Conservation (phyloP, 2,888 invertebrate species). For the Clistopyga incitator region DNA sequence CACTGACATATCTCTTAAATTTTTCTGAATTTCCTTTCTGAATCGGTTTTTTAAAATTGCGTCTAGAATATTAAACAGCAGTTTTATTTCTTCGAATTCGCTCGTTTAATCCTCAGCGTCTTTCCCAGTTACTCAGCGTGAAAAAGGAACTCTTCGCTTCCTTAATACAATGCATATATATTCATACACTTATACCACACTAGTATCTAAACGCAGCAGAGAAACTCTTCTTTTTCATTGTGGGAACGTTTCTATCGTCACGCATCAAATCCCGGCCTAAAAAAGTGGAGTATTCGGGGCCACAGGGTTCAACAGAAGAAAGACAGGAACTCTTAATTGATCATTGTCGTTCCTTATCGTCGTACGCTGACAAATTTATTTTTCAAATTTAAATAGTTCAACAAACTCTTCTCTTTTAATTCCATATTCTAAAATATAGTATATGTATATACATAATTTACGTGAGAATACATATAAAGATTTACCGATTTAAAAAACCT, state of each 20-base stretch:
- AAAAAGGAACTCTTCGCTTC: constrained; percentile 19
- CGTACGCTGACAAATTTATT: constrained; percentile 43
- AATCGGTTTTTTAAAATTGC: background rate
- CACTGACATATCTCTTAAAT: too few species aligned
- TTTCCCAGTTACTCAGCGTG: constrained; percentile 57
- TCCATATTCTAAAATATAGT: background rate
- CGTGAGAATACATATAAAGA: constrained; percentile 9
- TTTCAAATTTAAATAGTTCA: constrained; percentile 40
- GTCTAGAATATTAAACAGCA: background rate
- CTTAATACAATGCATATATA: constrained; percentile 47
- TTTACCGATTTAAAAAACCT: background rate
- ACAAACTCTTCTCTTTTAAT: background rate
- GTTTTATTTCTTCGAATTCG: constrained; percentile 50
- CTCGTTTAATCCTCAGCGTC: constrained; percentile 48
- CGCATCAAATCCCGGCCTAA: constrained; percentile 72
- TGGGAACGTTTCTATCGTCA: constrained; percentile 73
- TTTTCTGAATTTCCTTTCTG: too few species aligned
- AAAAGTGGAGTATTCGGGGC: constrained; percentile 63
- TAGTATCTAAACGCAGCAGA: constrained; percentile 60
- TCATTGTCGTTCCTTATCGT: constrained; percentile 31
- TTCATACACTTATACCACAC: constrained; percentile 55
- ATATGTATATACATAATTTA: background rate
- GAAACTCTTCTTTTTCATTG: constrained; percentile 67
- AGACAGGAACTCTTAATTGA: constrained; percentile 65
- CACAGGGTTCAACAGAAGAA: constrained; percentile 38